Percentiles rank a stretch among this genome's conserved stretches.
Evolutionary conservation across 2,113 vertebrate genomes (phyloP).

Genomic region (Scophthalmus maximus): DNA sequence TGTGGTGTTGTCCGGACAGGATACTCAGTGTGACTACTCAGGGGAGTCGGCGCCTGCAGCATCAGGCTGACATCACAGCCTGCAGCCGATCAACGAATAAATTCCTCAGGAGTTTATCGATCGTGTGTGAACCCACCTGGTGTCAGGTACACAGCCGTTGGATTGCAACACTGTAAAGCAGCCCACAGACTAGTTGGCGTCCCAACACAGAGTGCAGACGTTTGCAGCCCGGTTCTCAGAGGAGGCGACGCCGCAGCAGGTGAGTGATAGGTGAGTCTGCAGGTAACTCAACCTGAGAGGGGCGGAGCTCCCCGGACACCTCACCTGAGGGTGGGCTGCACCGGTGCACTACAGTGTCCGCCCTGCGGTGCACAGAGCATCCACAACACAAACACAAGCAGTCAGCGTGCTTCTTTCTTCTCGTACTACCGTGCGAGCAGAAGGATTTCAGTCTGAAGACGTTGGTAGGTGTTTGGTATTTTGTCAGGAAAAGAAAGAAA

Average conservation of each 20-base stretch:
- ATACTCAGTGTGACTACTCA: conserved; percentile 49
- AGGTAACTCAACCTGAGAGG: conserved; percentile 73
- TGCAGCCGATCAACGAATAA: background rate
- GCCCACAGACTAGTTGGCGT: background rate
- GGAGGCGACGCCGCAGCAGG: conserved; percentile 31
- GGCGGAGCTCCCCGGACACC: conserved; percentile 57
- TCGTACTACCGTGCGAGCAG: too few species aligned
- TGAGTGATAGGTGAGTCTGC: conserved; percentile 63
- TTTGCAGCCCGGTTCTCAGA: background rate
- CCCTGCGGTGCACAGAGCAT: background rate
- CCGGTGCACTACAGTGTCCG: too few species aligned
- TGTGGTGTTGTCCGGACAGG: conserved; percentile 23
- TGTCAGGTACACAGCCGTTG: conserved; percentile 15
- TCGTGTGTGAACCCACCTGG: background rate
- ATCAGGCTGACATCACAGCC: conserved; percentile 64
- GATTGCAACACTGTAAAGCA: background rate
- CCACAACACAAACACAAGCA: background rate
- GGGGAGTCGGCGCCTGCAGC: conserved; percentile 15
- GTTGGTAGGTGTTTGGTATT: too few species aligned
- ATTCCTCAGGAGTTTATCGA: background rate
- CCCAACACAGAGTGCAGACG: background rate
- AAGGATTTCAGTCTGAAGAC: too few species aligned
- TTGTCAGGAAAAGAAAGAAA: too few species aligned
- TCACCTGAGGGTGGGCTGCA: background rate
- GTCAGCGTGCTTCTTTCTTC: too few species aligned